Percentiles rank a stretch among this genome's conserved stretches.
Evolutionary conservation across 2,888 invertebrate species (phyloP).

Genomic region (Agrochola litura): DNA sequence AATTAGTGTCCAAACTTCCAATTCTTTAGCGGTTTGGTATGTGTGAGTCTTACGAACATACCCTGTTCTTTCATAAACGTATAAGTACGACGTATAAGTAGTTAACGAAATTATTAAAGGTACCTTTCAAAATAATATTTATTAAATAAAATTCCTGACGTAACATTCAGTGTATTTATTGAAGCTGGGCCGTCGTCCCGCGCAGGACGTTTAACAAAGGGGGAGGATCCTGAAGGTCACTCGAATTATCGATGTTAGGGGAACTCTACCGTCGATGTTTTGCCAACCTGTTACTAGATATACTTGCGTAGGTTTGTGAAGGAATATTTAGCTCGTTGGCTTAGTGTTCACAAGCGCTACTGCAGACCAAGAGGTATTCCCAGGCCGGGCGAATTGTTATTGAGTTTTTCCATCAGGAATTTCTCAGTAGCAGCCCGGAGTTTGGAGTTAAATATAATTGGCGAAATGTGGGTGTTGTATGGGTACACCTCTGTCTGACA

Average conservation of each 20-base stretch:
- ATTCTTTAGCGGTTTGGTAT: no score
- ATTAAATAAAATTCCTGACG: neutral
- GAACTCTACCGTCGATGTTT: slow-evolving; percentile 18
- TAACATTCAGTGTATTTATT: slow-evolving; percentile 14
- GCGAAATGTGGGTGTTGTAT: neutral
- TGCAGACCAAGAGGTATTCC: neutral
- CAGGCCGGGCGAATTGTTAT: neutral
- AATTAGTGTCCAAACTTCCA: no score
- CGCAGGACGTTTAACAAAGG: slow-evolving; percentile 13
- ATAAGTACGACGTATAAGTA: no score
- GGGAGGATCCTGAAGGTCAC: slow-evolving; percentile 37
- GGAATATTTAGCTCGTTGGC: neutral
- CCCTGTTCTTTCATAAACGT: no score
- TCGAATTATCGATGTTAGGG: slow-evolving; percentile 37
- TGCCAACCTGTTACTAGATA: slow-evolving; percentile 36
- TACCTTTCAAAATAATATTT: neutral
- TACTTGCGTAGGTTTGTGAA: neutral
- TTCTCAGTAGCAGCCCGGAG: neutral
- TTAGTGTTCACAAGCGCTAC: neutral
- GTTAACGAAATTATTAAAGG: neutral
- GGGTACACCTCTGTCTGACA: no score
- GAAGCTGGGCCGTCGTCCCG: slow-evolving; percentile 8
- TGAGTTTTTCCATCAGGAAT: neutral
- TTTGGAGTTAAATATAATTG: no score
- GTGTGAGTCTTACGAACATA: no score